Conservation (phyloP, 2,888 invertebrate genomes). For the Ormyrus labotus region DNA sequence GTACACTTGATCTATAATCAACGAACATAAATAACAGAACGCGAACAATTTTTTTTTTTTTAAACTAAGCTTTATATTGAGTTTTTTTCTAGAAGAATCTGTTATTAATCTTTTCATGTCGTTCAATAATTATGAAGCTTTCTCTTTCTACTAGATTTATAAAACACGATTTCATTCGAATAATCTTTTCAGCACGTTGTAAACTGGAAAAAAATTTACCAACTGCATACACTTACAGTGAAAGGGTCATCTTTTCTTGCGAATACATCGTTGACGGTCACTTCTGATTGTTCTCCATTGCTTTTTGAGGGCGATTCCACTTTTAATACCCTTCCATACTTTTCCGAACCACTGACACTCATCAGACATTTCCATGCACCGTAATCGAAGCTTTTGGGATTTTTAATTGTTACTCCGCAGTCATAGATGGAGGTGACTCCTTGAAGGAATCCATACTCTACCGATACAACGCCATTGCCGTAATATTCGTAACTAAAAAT, state of each 20-base stretch:
- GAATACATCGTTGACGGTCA: slow-evolving; percentile 56
- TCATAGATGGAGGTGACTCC: slow-evolving; percentile 47
- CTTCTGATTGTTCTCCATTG: background rate
- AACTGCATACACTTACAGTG: slow-evolving; percentile 59
- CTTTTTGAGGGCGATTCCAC: slow-evolving; percentile 10
- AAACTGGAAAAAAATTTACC: too few relatives aligned
- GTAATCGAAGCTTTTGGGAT: slow-evolving; percentile 63
- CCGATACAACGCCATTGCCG: slow-evolving; percentile 59
- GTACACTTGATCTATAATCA: slow-evolving; percentile 65
- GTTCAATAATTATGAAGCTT: too few relatives aligned
- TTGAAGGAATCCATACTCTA: slow-evolving; percentile 29
- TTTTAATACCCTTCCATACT: slow-evolving; percentile 43
- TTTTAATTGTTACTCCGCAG: slow-evolving; percentile 67
- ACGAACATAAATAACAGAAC: too few relatives aligned
- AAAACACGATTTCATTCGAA: too few relatives aligned
- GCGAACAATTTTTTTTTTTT: too few relatives aligned
- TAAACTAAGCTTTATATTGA: too few relatives aligned
- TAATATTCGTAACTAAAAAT: slow-evolving; percentile 65
- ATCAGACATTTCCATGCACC: slow-evolving; percentile 68
- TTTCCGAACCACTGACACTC: slow-evolving; percentile 22
- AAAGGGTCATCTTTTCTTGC: slow-evolving; percentile 64
- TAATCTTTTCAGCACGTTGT: too few relatives aligned
- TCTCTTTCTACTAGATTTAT: too few relatives aligned
- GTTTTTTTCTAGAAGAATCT: too few relatives aligned
- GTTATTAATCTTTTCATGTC: too few relatives aligned